Base-by-base conservation (phyloP, 2,797 vertebrate genomes). In the Gobio occitaniae region DNA sequence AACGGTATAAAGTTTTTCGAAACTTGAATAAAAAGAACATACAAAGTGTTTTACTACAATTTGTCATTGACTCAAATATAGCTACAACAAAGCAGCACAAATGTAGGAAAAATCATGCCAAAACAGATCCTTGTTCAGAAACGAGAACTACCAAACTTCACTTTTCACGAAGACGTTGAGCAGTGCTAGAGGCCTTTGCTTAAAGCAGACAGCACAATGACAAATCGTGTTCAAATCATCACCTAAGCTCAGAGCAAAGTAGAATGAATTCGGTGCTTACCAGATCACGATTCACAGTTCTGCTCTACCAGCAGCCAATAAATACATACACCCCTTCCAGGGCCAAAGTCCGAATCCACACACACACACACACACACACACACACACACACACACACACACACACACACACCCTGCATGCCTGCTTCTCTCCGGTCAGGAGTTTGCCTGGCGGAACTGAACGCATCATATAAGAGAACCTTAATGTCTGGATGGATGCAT, bases 261-360 rank as follows among this genome's bases (percentile, higher is more conserved):
- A 87, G 66, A 80, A 88, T 80, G 80, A 88, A 90, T 87, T 86
- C 87, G 83, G 83, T 87, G 87, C 89, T 88, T 90, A 90, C 89
- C 89, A 88, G 87, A 88, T 87, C 87, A 88, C 89, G 78, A 85
- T 88, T 78, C 79, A 87, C 15, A 11, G 84, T 77, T 87, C 80
- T 86, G 84, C 72, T 76, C 50, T 21, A 63, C 87, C 81, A 61
- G 68, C 84, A 82, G 87, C 86, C 88, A 88, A 86, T 90, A 89
- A 89, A 90, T 90, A 89, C 48, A 71, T 70, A 78, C 78, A 85
- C 84, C 84, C 59, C 65, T 63, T 79, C 19, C 65, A 80, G 86
- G 89, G 89, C 86, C 84, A 90, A 91, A 89, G 90, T 91, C 89
- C 89, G 88, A 83, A 86, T 76, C 78, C 50, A 15, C 74, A 32